Evolutionary conservation across 2,113 vertebrate genomes (phyloP).

Genomic region (Melanerpes aurifrons): DNA sequence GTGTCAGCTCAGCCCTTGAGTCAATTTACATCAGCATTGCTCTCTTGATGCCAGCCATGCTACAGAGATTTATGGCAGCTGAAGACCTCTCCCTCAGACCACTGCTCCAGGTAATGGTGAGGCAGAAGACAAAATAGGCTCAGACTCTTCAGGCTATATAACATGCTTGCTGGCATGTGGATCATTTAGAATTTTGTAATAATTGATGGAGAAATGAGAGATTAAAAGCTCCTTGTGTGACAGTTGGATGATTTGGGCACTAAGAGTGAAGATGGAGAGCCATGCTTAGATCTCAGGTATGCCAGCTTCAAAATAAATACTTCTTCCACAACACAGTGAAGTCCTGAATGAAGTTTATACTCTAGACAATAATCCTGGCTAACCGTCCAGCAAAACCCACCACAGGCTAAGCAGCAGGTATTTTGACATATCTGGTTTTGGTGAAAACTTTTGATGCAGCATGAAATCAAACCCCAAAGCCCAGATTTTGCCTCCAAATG

Average conservation of each 20-base stretch:
- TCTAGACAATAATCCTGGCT: neutral
- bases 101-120: neutral
- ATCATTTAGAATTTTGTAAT: neutral
- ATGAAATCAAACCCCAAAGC: neutral
- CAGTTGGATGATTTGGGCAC: neutral
- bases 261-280: neutral
- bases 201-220: neutral
- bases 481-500: neutral
- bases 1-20: neutral
- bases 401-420: neutral
- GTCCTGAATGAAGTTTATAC: neutral
- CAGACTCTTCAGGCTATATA: neutral
- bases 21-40: rapidly evolving
- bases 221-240: rapidly evolving
- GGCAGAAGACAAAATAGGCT: neutral
- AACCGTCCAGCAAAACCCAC: neutral
- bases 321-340: neutral
- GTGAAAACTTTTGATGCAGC: neutral
- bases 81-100: neutral
- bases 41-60: neutral
- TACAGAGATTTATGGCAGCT: neutral
- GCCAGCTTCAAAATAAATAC: neutral
- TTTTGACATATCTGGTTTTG: neutral
- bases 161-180: rapidly evolving
- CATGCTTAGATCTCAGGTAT: neutral